Conservation (phyloP, 2,113 vertebrate species). For the Ophiodon elongatus region DNA sequence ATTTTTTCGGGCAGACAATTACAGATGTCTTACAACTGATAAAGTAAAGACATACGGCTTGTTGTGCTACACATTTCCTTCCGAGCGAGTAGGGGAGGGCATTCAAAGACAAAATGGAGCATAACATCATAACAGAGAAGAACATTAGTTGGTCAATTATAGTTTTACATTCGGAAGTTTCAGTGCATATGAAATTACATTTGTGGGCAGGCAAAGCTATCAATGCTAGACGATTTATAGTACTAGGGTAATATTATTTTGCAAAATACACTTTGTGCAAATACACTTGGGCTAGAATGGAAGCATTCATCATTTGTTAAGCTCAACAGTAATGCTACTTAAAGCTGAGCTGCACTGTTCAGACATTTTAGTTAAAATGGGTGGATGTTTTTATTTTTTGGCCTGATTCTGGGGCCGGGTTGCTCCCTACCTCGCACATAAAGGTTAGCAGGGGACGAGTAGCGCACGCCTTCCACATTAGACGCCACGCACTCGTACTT, state of each 20-base stretch:
- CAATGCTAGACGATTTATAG: constrained; percentile 68
- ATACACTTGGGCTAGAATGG: constrained; percentile 64
- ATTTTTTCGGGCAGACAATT: constrained; percentile 70
- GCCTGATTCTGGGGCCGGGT: constrained; percentile 73
- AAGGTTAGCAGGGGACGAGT: constrained; percentile 98
- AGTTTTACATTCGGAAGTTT: constrained; percentile 76
- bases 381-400: constrained; percentile 43
- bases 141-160: constrained; percentile 80
- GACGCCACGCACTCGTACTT: constrained; percentile 99
- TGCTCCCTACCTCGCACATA: constrained; percentile 99
- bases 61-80: constrained; percentile 82
- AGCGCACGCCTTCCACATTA: constrained; percentile 97
- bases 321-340: constrained; percentile 67
- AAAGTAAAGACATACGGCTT: constrained; percentile 79
- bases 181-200: constrained; percentile 76
- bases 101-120: constrained; percentile 82
- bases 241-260: constrained; percentile 59
- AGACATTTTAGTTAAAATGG: constrained; percentile 56
- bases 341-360: constrained; percentile 62
- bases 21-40: constrained; percentile 70
- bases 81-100: constrained; percentile 80
- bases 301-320: constrained; percentile 69
- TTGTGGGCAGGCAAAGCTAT: constrained; percentile 72
- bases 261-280: constrained; percentile 67
- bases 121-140: constrained; percentile 80